Base-by-base conservation (phyloP, 2,113 vertebrate genomes). In the Myocastor coypus region DNA sequence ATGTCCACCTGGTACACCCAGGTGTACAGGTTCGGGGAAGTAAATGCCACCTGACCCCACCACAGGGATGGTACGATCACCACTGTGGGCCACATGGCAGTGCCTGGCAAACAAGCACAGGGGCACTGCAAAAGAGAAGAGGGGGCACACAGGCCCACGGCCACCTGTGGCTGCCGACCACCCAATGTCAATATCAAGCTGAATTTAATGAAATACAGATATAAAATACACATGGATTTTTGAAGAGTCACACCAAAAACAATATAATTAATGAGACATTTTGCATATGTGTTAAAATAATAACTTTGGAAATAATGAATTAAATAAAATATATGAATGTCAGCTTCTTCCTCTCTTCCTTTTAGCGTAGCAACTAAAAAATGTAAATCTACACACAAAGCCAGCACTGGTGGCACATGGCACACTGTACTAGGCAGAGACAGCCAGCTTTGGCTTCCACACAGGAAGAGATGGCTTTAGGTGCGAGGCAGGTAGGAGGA, bases 111-210 rank as follows among this genome's bases (percentile, higher is more conserved):
- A 28, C 77, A 77, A 17, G 30, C 52, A 89, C 50, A 63, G 2
- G 0, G 80, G 34, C 13, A 6, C n/a, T 1, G 5, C 22, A n/a
- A 28, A 34, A 61, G 83, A 46, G 46, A 55, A 12, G 59, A 59
- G 26, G n/a, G 28, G 4, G 16, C 1, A 22, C 37, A 83, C 93
- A 64, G 42, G 63, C 40, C 17, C 0, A 0, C 50, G 26, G 55
- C 68, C 22, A 20, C 0, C 40, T 2, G 28, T 0, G 9, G 37
- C 1, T 80, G 0, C 0, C 1, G 5, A 59, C 24, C 61, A 8
- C 32, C 7, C 1, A 6, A 59, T 55, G 87, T 9, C 3, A 6
- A 69, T 46, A 89, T 0, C 42, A 8, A 80, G 71, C 0, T 10
- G 22, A 64, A 83, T 0, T 11, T 26, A 88, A 77, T 52, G 22